Evolutionary conservation across 2,888 invertebrate species (phyloP).

Genomic region (Chymomyza amoena): DNA sequence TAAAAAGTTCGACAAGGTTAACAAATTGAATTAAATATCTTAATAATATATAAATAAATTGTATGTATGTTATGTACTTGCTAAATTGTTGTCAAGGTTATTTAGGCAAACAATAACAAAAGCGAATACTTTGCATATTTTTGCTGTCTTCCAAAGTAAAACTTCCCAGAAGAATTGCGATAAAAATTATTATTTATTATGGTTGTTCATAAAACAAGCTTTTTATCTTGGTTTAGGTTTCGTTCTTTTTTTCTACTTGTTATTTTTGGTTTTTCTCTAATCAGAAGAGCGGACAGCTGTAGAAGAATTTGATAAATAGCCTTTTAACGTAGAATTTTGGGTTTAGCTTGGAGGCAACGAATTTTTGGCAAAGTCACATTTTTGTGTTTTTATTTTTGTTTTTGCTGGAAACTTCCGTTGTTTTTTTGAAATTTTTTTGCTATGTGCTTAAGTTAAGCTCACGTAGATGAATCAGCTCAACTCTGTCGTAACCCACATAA

Average conservation of each 20-base stretch:
- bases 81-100: background rate
- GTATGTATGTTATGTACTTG: background rate
- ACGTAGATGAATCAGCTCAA: slow-evolving; percentile 47
- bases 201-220: background rate
- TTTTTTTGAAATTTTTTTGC: background rate
- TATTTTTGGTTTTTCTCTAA: background rate
- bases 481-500: slow-evolving; percentile 20
- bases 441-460: slow-evolving; percentile 24
- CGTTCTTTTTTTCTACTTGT: background rate
- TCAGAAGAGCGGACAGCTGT: background rate
- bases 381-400: background rate
- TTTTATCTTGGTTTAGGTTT: background rate
- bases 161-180: background rate
- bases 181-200: background rate
- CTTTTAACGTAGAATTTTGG: background rate
- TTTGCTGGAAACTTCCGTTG: background rate
- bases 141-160: background rate
- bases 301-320: background rate
- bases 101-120: background rate
- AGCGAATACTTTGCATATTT: background rate
- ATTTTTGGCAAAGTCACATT: background rate
- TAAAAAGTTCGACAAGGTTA: background rate
- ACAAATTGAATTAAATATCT: background rate
- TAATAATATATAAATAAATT: background rate
- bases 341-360: background rate